Evolutionary conservation across 2,888 invertebrate genomes (phyloP).

Genomic region (Pediacus dermestoides): DNA sequence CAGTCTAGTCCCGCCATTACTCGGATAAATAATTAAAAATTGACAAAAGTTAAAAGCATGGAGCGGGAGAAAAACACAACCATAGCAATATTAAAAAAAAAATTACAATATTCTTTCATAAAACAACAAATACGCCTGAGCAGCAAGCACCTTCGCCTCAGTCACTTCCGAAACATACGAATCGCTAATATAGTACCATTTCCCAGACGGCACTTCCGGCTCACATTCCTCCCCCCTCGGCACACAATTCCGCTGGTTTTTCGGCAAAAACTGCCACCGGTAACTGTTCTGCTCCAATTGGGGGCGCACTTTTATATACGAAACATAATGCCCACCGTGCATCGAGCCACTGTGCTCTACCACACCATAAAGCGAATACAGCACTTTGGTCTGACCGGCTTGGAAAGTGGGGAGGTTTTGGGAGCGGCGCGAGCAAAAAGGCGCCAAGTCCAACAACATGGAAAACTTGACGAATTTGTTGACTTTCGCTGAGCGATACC

Average conservation of each 20-base stretch:
- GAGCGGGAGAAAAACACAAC: too few species aligned
- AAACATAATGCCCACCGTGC: slow-evolving; percentile 88
- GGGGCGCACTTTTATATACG: slow-evolving; percentile 86
- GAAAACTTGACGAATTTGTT: slow-evolving; percentile 86
- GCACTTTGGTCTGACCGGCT: slow-evolving; percentile 49
- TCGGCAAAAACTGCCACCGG: slow-evolving; percentile 70
- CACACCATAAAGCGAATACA: slow-evolving; percentile 91
- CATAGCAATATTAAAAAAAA: too few species aligned
- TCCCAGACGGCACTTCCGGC: slow-evolving; percentile 60
- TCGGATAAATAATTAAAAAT: too few species aligned
- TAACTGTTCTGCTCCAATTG: slow-evolving; percentile 61
- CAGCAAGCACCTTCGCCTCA: slow-evolving; percentile 74
- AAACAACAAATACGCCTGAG: slow-evolving; percentile 93
- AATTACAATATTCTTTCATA: slow-evolving; percentile 87
- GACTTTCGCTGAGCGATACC: slow-evolving; percentile 72
- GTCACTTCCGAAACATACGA: slow-evolving; percentile 77
- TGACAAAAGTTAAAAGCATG: too few species aligned
- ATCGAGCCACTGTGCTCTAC: slow-evolving; percentile 93
- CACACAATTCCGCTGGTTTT: slow-evolving; percentile 46
- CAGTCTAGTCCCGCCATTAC: too few species aligned
- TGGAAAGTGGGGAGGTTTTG: slow-evolving; percentile 56
- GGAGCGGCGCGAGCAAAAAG: slow-evolving; percentile 73
- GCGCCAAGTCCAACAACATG: slow-evolving; percentile 78
- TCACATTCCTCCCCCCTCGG: slow-evolving; percentile 45
- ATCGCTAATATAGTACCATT: slow-evolving; percentile 95